phyloP scores from a whole-genome alignment of 2,888 invertebrate genomes.

The Terebella lapidaria region DNA sequence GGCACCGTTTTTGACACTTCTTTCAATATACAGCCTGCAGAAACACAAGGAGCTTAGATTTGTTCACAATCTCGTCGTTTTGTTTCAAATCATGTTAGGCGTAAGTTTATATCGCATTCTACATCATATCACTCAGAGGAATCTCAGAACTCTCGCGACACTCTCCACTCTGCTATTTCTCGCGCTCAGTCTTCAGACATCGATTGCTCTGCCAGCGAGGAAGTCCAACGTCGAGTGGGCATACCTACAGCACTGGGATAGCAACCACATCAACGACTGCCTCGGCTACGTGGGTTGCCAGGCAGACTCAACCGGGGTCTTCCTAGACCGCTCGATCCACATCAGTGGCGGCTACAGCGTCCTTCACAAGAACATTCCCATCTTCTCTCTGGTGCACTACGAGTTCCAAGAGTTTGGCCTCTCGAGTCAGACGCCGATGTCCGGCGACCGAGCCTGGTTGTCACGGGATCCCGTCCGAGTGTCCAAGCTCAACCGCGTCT shows the following conservation, averaged over 20 bases:
- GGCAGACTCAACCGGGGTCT: conserved; percentile 35
- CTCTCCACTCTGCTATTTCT: too few species aligned
- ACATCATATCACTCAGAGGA: too few species aligned
- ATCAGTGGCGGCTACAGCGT: conserved; percentile 32
- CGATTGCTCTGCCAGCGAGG: too few species aligned
- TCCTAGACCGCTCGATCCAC: conserved; percentile 29
- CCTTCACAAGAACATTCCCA: conserved; percentile 31
- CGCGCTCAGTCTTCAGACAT: too few species aligned
- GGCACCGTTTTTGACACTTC: too few species aligned
- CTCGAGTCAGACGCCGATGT: conserved; percentile 9
- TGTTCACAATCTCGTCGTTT: too few species aligned
- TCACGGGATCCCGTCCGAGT: conserved; percentile 16
- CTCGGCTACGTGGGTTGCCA: conserved; percentile 25
- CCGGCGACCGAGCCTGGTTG: too few species aligned
- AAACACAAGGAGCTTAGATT: too few species aligned
- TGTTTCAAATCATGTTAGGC: too few species aligned
- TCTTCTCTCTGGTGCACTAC: conserved; percentile 29
- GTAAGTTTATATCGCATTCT: too few species aligned
- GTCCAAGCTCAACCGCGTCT: conserved; percentile 22
- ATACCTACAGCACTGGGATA: neutral
- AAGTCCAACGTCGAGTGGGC: neutral
- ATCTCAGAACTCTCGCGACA: too few species aligned
- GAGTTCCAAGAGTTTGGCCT: conserved; percentile 26
- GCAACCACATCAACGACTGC: neutral
- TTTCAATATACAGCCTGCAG: too few species aligned